Conservation (phyloP, 1,140 invertebrate genomes). For the Philotrypesis tridentata region DNA sequence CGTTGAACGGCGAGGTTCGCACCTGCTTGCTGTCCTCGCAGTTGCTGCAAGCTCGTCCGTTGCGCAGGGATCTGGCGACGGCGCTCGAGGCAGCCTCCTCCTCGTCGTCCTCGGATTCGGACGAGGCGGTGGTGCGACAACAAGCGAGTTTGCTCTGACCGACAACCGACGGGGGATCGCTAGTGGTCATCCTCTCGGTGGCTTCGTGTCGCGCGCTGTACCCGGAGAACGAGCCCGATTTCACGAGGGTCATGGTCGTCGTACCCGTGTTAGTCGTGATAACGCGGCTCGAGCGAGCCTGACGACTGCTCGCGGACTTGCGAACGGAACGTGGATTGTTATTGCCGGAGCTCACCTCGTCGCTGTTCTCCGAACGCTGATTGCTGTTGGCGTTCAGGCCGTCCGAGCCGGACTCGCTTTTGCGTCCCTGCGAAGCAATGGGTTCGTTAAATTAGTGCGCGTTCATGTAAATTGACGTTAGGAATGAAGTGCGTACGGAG, state of each 20-base stretch:
- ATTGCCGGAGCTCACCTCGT: constrained; percentile 64
- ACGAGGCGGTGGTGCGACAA: neutral
- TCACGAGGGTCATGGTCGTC: constrained; percentile 72
- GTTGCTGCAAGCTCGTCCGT: neutral
- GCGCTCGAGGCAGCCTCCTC: neutral
- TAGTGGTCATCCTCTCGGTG: neutral
- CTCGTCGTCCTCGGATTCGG: constrained; percentile 23
- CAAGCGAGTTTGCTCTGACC: neutral
- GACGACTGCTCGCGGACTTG: constrained; percentile 60
- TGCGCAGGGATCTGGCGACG: neutral
- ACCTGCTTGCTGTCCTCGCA: constrained; percentile 47
- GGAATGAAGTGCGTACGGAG: neutral
- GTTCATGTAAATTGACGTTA: neutral
- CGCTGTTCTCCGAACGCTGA: constrained; percentile 66
- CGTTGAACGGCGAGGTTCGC: neutral
- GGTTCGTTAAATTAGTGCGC: constrained; percentile 40
- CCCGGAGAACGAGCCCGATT: constrained; percentile 81
- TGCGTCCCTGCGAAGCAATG: constrained; percentile 68
- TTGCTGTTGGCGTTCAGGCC: constrained; percentile 61
- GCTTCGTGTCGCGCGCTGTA: constrained; percentile 72
- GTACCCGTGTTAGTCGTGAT: constrained; percentile 58
- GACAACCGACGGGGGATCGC: constrained; percentile 7
- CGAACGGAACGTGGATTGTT: constrained; percentile 56
- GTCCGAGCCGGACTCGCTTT: constrained; percentile 78
- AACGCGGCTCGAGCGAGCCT: constrained; percentile 55